These are phyloP conservation scores for Plagiodera versicolora DNA, from an alignment of 2,888 invertebrate genomes.

Conservation along the genomic window DNA sequence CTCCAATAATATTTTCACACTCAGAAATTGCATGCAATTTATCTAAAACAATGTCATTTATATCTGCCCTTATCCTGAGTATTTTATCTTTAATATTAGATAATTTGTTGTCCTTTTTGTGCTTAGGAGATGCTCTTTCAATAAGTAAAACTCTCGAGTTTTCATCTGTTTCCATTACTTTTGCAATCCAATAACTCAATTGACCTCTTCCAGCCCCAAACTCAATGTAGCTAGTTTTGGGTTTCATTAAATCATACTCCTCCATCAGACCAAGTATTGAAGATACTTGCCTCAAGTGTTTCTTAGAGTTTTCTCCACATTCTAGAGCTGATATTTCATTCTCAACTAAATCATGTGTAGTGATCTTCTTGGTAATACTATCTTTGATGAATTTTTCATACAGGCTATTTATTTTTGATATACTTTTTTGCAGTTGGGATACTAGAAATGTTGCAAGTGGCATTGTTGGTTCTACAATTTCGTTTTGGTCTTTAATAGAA, in stretches of 20 bases:
- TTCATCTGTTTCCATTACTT: conserved; percentile 57
- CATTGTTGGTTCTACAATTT: conserved; percentile 33
- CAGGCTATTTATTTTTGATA: conserved; percentile 54
- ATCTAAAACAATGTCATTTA: conserved; percentile 73
- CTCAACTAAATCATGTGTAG: conserved; percentile 55
- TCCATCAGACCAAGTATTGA: conserved; percentile 73
- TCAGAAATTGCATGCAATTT: conserved; percentile 57
- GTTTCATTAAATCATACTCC: conserved; percentile 60
- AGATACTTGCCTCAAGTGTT: conserved; percentile 79
- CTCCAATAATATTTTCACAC: conserved; percentile 64
- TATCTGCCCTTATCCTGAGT: conserved; percentile 75
- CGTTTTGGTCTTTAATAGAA: conserved; percentile 42
- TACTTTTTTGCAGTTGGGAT: conserved; percentile 50
- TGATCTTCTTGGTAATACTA: conserved; percentile 51
- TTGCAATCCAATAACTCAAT: conserved; percentile 75
- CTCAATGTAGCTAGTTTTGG: conserved; percentile 76
- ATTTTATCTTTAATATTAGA: conserved; percentile 56
- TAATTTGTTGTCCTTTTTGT: conserved; percentile 51
- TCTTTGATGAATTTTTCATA: conserved; percentile 42
- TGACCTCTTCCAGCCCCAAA: conserved; percentile 92
- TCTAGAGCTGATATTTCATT: conserved; percentile 58
- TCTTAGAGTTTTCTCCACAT: conserved; percentile 65
- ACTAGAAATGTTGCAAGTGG: conserved; percentile 53
- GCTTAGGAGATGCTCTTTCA: conserved; percentile 71
- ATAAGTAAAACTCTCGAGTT: conserved; percentile 28